Base-by-base conservation (phyloP, 2,113 vertebrate species). In the Emydocephalus ijimae region DNA sequence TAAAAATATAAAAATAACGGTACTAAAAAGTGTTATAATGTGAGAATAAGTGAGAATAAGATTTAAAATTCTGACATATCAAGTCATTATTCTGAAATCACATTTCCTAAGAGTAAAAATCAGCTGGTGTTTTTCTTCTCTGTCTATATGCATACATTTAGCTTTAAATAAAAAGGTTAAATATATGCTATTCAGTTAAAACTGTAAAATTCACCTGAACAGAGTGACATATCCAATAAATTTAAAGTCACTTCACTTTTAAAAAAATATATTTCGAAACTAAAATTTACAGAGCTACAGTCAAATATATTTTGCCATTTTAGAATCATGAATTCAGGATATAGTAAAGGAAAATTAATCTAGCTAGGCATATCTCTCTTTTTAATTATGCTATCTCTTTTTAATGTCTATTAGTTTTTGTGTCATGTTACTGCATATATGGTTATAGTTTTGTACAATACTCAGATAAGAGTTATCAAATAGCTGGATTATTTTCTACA, bases 361-460 rank as follows among this genome's bases (percentile, higher is more conserved):
- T 81, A 21, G 20, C 7, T 43, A 81, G 18, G 74, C 39, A 81
- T 81, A 18, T 81, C 11, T 74, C n/a, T 81, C 18, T 81, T 21
- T 69, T 69, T 69, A 64, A 64, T 64, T 69, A n/a, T 34, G 12
- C 48, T 48, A 4, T 85, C 15, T 85, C 11, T 5, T 59, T 86
- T 61, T 39, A 4, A 61, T 92, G 34, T 21, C 34, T 43, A 26
- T 69, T 39, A 69, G 45, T 39, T 64, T 91, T 43, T 45, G n/a
- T 91, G 85, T 26, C 54, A 29, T 90, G 56, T 24, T 61, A 50
- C n/a, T 45, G 39, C 57, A 54, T 54, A 57, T 29, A 0, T 29
- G 24, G n/a, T 34, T 92, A 24, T 0, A 0, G 61, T 91, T 57
- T 90, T 0, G 0, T 12, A 85, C 23, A 45, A 50, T n/a, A 61